Percentiles rank a stretch among this genome's conserved stretches.
Conservation (phyloP, 2,113 vertebrate genomes). For the Butorides virescens region DNA sequence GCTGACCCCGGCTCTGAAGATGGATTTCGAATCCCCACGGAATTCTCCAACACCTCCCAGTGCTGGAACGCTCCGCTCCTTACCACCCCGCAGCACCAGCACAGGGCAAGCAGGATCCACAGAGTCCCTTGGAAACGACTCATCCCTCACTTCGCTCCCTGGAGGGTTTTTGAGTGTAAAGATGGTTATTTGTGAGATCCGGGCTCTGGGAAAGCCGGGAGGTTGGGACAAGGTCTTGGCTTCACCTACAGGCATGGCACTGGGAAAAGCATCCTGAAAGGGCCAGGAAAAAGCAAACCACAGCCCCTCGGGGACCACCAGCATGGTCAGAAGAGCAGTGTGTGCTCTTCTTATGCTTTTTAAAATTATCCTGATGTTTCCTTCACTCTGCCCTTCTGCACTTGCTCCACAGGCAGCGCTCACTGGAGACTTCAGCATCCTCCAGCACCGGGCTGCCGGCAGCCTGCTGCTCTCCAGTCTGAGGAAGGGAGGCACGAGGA, state of each 20-base stretch:
- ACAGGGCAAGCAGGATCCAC: background rate
- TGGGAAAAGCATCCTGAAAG: background rate
- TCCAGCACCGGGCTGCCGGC: accelerated
- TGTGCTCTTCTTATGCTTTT: accelerated
- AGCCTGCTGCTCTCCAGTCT: no score
- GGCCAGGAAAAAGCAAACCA: background rate
- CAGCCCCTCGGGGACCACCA: background rate
- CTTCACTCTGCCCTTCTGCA: background rate
- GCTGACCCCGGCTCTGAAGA: accelerated
- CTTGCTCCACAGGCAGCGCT: background rate
- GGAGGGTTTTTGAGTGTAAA: background rate
- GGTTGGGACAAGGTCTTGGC: background rate
- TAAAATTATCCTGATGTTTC: background rate
- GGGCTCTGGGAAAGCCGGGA: background rate
- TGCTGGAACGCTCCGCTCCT: accelerated
- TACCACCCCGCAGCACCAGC: background rate
- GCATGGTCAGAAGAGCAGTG: accelerated
- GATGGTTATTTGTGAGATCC: background rate
- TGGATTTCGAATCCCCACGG: accelerated
- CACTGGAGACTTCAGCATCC: background rate
- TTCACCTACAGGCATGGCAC: background rate
- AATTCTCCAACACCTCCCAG: background rate
- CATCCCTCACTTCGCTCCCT: background rate
- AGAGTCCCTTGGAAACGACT: background rate
- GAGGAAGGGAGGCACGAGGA: background rate